Conservation (phyloP, 2,797 vertebrate genomes). For the Rhynchonycteris naso region DNA sequence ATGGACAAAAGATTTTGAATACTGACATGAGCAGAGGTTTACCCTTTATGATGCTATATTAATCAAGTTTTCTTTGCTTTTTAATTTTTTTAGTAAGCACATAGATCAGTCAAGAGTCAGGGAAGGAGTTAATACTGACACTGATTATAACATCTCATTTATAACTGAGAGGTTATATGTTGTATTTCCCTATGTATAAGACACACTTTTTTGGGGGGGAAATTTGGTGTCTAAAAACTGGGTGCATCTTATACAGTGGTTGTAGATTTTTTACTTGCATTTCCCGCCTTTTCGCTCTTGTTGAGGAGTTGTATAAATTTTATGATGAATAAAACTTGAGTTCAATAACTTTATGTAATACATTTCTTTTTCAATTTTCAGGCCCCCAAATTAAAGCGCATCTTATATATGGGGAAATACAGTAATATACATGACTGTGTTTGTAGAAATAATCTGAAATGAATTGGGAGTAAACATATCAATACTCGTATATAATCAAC, state of each 20-base stretch:
- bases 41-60: background rate
- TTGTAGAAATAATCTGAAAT: background rate
- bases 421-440: background rate
- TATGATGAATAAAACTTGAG: no score
- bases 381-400: no score
- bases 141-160: conserved; percentile 32
- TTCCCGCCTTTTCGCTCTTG: no score
- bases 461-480: conserved; percentile 42
- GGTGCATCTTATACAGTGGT: no score
- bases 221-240: no score
- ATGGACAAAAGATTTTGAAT: background rate
- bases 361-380: no score
- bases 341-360: no score
- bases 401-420: no score
- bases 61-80: conserved; percentile 15
- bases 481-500: background rate
- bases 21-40: background rate
- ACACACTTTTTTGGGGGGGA: no score
- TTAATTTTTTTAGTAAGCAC: conserved; percentile 6
- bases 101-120: background rate
- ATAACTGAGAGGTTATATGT: background rate
- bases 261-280: no score
- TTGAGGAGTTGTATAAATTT: no score
- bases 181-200: no score
- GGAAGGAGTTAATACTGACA: background rate